Evolutionary conservation across 2,888 invertebrate genomes (phyloP).

Genomic region (Gordius sp.): DNA sequence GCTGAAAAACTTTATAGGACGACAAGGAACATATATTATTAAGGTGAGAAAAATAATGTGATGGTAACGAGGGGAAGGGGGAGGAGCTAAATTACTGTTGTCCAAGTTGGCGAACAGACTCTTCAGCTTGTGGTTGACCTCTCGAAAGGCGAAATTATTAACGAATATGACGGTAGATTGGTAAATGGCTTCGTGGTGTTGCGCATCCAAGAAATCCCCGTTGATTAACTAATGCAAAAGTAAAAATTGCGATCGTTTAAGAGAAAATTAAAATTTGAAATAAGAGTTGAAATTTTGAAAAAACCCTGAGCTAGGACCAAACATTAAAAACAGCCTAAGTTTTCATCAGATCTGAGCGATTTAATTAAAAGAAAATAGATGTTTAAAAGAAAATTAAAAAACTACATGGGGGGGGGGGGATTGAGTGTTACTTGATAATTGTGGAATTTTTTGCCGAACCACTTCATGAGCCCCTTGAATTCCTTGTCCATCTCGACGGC

Average conservation of each 20-base stretch:
- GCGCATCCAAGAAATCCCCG: slow-evolving; percentile 73
- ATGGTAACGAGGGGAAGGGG: no score
- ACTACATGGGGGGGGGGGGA: no score
- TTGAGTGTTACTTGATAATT: slow-evolving; percentile 71
- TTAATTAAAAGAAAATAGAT: no score
- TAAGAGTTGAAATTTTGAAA: neutral
- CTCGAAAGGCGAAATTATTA: slow-evolving; percentile 94
- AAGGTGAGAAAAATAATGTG: no score
- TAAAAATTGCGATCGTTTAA: neutral
- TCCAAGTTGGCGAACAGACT: slow-evolving; percentile 15
- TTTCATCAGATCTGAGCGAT: no score
- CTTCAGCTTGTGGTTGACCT: slow-evolving; percentile 51
- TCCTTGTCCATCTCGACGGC: slow-evolving; percentile 64
- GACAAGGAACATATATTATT: no score
- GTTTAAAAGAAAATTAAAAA: neutral
- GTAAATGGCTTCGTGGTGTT: slow-evolving; percentile 72
- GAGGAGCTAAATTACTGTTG: slow-evolving; percentile 14
- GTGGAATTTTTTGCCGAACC: slow-evolving; percentile 82
- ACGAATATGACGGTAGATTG: slow-evolving; percentile 84
- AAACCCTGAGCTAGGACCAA: neutral
- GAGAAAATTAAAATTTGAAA: neutral
- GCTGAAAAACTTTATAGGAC: no score
- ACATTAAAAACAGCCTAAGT: no score
- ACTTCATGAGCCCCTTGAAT: slow-evolving; percentile 80
- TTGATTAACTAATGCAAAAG: slow-evolving; percentile 36